Evolutionary conservation across 2,888 invertebrate species (phyloP), one percentile per base, ranked within the genome.

Genomic region (Aricia artaxerxes): DNA sequence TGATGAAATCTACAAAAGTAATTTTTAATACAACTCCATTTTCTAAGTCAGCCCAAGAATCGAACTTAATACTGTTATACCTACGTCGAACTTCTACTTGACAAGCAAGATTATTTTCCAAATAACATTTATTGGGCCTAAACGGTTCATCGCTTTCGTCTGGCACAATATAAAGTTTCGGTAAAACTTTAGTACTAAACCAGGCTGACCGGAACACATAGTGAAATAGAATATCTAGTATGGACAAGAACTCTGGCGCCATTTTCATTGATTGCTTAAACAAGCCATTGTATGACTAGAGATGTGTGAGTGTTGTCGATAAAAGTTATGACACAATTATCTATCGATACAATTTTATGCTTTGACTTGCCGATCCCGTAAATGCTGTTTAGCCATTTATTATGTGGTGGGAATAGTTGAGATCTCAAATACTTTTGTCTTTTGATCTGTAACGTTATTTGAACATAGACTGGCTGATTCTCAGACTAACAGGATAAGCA

Each of bases 241-340:
- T 57, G 76, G 31, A 76, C 57, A 16, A 76, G 76, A 76, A 16
- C 49, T 24, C 24, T 35, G 76, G 76, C 76, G 57, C 76, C 76
- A 35, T 76, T 76, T 76, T 7, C 57, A 76, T 76, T 76, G 76
- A 76, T 76, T 76, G 76, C 76, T 76, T 57, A 57, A 76, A 76
- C 76, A 76, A 76, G 53, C 76, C 53, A 75, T 49, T 76, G 76
- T 31, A 31, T 38, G 57, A 57, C 35, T 75, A 75, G 75, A 13
- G 75, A 75, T 76, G 76, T 35, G 31, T 13, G 1, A 35, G 35
- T 4, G 9, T 35, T 44, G 13, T 73, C 73, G 49, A 76, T 73
- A 40, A 44, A 73, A 44, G 44, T 73, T n/a, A 4, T 31, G 72
- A 72, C 24, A 61, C 2, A 49, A 49, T 0, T 2, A 49, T 49